These are phyloP conservation scores for Brachionus koreanus DNA, from an alignment of 1,140 invertebrate genomes.

Conservation along the genomic window DNA sequence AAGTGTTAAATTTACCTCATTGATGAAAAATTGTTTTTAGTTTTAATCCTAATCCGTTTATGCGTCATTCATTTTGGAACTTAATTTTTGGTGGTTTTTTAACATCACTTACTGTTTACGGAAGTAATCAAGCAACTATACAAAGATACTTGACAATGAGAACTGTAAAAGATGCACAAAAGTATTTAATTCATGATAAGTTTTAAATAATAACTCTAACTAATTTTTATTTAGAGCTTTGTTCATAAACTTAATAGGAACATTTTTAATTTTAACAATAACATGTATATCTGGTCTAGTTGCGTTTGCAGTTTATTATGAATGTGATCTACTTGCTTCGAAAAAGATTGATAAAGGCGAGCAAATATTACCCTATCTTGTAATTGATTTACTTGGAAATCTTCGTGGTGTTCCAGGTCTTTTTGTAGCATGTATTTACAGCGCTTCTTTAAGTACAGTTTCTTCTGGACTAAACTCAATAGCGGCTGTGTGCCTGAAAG, in stretches of 20 bases:
- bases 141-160: constrained; percentile 82
- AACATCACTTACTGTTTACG: constrained; percentile 85
- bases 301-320: constrained; percentile 45
- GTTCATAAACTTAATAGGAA: constrained; percentile 29
- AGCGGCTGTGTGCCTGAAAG: constrained; percentile 81
- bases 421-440: constrained; percentile 82
- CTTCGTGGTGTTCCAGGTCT: constrained; percentile 74
- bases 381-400: constrained; percentile 72
- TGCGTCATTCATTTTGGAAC: constrained; percentile 85
- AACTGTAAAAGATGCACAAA: constrained; percentile 64
- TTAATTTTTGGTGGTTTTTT: constrained; percentile 82
- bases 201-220: too few species aligned
- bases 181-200: too few species aligned
- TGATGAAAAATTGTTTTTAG: background rate
- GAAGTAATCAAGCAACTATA: constrained; percentile 85
- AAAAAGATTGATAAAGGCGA: constrained; percentile 43
- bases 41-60: constrained; percentile 66
- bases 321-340: constrained; percentile 45
- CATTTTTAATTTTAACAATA: constrained; percentile 37
- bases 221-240: constrained; percentile 41
- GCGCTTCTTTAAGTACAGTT: constrained; percentile 80
- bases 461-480: constrained; percentile 84
- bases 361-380: constrained; percentile 71
- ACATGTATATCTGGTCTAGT: constrained; percentile 44
- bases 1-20: background rate